Evolutionary conservation across 2,888 invertebrate species (phyloP).

Genomic region (Gastracanthus pulcherrimus): DNA sequence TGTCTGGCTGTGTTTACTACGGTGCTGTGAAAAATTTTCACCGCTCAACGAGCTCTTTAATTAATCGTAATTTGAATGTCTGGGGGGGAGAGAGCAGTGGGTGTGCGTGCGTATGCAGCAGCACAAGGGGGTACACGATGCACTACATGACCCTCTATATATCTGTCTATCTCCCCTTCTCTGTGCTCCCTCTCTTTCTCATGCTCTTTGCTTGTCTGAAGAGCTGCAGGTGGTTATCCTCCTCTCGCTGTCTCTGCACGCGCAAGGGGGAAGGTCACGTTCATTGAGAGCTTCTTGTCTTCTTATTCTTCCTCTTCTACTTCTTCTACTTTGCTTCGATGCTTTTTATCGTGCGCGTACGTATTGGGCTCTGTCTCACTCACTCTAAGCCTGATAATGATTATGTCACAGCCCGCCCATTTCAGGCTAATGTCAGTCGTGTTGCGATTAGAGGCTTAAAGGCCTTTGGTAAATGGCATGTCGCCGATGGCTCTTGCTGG

Average conservation of each 20-base stretch:
- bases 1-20: no score
- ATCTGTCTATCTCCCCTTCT: neutral
- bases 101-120: no score
- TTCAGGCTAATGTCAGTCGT: constrained; percentile 25
- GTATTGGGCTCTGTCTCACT: constrained; percentile 10
- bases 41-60: constrained; percentile 21
- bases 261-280: constrained; percentile 46
- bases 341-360: constrained; percentile 37
- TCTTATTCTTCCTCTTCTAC: constrained; percentile 8
- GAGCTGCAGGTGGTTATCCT: constrained; percentile 52
- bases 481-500: constrained; percentile 2
- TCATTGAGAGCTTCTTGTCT: constrained; percentile 41
- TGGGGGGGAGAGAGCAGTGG: neutral
- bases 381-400: constrained; percentile 22
- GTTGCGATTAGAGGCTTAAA: constrained; percentile 24
- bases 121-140: neutral
- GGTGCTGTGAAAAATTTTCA: constrained; percentile 1
- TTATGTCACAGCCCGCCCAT: constrained; percentile 42
- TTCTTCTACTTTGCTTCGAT: constrained; percentile 30
- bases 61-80: constrained; percentile 46
- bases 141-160: neutral
- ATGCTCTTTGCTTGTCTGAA: constrained; percentile 36
- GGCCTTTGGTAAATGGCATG: constrained; percentile 44
- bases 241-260: constrained; percentile 27
- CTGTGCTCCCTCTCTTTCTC: constrained; percentile 23